Conservation (phyloP, 2,888 invertebrate genomes). For the Syritta pipiens region DNA sequence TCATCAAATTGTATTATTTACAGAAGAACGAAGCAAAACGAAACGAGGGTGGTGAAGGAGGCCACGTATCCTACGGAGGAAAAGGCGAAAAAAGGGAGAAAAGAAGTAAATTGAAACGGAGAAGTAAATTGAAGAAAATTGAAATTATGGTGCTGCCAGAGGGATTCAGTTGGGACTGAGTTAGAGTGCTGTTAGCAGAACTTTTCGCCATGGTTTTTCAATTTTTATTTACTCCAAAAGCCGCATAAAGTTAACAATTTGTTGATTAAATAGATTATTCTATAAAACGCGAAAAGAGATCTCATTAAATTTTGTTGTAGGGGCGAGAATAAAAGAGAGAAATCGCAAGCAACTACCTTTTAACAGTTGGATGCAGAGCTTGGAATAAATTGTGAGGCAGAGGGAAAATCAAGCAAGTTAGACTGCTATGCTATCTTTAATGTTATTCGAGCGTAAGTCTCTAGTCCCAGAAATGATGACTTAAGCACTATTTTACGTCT, state of each 20-base stretch:
- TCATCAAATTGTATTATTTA: slow-evolving; percentile 67
- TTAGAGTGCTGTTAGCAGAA: slow-evolving; percentile 24
- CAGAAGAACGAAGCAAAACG: slow-evolving; percentile 22
- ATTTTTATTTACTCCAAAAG: slow-evolving; percentile 47
- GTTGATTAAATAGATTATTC: slow-evolving; percentile 46
- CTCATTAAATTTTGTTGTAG: neutral
- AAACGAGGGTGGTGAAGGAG: neutral
- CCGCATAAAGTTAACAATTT: slow-evolving; percentile 49
- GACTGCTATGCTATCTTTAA: too few relatives aligned
- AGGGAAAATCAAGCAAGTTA: too few relatives aligned
- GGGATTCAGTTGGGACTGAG: slow-evolving; percentile 34
- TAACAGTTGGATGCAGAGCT: too few relatives aligned
- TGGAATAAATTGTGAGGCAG: too few relatives aligned
- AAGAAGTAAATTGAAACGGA: slow-evolving; percentile 2
- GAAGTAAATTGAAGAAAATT: slow-evolving; percentile 64
- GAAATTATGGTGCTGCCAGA: slow-evolving; percentile 57
- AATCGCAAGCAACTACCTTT: too few relatives aligned
- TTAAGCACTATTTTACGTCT: too few relatives aligned
- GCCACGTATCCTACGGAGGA: neutral
- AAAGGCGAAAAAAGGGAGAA: neutral
- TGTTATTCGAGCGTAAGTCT: too few relatives aligned
- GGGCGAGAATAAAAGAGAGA: too few relatives aligned
- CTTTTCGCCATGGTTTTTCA: slow-evolving; percentile 20
- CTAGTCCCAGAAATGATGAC: too few relatives aligned
- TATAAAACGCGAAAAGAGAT: neutral